Evolutionary conservation across 2,113 vertebrate genomes (phyloP).

Genomic region (Oxyruncus cristatus): DNA sequence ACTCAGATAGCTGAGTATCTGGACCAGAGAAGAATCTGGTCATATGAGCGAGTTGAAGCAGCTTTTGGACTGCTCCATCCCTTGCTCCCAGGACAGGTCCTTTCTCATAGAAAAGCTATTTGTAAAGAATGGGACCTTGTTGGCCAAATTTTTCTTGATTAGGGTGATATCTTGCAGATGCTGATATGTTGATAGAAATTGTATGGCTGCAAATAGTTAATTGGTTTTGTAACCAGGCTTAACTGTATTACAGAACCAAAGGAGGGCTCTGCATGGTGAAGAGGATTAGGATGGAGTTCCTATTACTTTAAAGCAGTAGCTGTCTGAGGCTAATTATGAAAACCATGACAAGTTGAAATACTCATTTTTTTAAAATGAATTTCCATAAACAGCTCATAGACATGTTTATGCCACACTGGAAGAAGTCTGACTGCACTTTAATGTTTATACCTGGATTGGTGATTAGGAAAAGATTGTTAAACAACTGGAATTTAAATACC

Average conservation of each 20-base stretch:
- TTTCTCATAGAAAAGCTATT: background rate
- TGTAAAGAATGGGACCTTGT: background rate
- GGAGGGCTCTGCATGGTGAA: background rate
- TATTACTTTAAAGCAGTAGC: slow-evolving; percentile 40
- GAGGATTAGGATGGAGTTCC: background rate
- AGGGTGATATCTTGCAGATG: background rate
- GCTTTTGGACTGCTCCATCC: background rate
- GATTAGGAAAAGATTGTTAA: slow-evolving; percentile 72
- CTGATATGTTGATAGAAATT: background rate
- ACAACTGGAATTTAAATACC: slow-evolving; percentile 76
- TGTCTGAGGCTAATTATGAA: background rate
- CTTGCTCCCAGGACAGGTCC: background rate
- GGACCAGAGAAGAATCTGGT: background rate
- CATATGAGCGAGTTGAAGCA: background rate
- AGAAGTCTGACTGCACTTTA: slow-evolving; percentile 63
- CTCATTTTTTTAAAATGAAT: background rate
- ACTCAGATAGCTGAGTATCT: background rate
- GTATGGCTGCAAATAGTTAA: slow-evolving; percentile 11
- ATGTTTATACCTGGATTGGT: slow-evolving; percentile 63
- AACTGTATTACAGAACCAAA: background rate
- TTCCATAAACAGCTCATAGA: slow-evolving; percentile 45
- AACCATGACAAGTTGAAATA: slow-evolving; percentile 8
- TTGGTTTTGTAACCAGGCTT: background rate
- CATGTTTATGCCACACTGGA: slow-evolving; percentile 20
- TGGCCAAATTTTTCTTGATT: background rate